phyloP scores from a whole-genome alignment of 2,797 vertebrate species.

The Urophycis tenuis region DNA sequence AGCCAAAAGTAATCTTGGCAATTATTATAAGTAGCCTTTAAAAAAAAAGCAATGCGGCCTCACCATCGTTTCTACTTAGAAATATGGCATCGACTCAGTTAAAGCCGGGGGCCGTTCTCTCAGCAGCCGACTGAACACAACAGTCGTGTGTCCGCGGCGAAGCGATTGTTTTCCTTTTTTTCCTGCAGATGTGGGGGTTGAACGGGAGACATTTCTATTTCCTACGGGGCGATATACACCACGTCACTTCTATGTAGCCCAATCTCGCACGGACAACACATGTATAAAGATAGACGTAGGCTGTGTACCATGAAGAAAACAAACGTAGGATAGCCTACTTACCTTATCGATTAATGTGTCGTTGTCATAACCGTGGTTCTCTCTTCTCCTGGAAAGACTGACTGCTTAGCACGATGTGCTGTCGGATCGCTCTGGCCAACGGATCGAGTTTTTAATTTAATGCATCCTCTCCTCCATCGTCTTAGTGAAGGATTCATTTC shows the following conservation, averaged over 20 bases:
- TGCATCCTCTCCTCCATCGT: conserved; percentile 2
- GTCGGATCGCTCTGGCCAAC: not conserved
- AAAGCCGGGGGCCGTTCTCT: not conserved
- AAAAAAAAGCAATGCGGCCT: not conserved
- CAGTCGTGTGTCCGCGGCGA: not conserved
- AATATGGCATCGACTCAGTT: not conserved
- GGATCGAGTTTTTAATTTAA: not conserved
- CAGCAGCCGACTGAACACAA: not conserved
- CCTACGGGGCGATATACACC: not conserved
- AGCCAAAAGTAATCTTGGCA: too few relatives aligned
- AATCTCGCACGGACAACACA: not conserved
- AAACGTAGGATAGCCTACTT: not conserved
- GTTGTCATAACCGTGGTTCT: not conserved
- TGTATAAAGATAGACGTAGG: not conserved
- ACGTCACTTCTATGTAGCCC: not conserved
- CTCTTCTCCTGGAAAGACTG: not conserved
- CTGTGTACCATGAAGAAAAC: not conserved
- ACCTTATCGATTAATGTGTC: conserved; percentile 3
- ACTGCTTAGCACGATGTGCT: not conserved
- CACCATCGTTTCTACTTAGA: not conserved
- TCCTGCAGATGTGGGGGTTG: not conserved
- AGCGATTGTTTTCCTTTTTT: not conserved
- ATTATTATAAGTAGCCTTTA: not conserved
- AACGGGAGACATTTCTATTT: not conserved
- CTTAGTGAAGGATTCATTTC: not conserved